Conservation (phyloP, 2,888 invertebrate genomes). For the Cheilosia vernalis region DNA sequence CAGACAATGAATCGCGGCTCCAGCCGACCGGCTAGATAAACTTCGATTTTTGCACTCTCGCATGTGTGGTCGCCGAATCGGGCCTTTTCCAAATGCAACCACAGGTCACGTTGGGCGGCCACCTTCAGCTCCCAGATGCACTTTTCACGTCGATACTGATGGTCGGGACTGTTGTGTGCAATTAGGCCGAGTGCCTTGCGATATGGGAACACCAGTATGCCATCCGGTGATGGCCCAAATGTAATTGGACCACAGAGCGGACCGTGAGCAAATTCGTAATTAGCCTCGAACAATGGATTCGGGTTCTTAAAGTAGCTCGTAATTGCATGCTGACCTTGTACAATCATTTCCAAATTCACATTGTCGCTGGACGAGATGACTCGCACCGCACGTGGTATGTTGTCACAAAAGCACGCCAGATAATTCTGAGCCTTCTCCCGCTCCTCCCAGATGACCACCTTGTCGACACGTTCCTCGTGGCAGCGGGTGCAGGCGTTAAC, state of each 20-base stretch:
- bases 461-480: slow-evolving; percentile 93
- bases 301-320: slow-evolving; percentile 94
- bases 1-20: slow-evolving; percentile 92
- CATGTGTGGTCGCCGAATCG: slow-evolving; percentile 93
- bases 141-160: slow-evolving; percentile 85
- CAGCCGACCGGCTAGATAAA: slow-evolving; percentile 88
- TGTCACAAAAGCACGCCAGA: slow-evolving; percentile 90
- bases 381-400: slow-evolving; percentile 86
- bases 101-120: slow-evolving; percentile 92
- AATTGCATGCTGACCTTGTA: slow-evolving; percentile 93
- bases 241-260: slow-evolving; percentile 94
- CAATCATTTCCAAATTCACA: slow-evolving; percentile 91
- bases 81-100: slow-evolving; percentile 93
- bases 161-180: slow-evolving; percentile 80
- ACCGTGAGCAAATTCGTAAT: slow-evolving; percentile 94
- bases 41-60: slow-evolving; percentile 93
- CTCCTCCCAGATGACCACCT: slow-evolving; percentile 91
- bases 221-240: slow-evolving; percentile 91
- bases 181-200: slow-evolving; percentile 89
- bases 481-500: slow-evolving; percentile 93
- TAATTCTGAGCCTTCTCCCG: slow-evolving; percentile 87
- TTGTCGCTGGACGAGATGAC: slow-evolving; percentile 92
- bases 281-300: slow-evolving; percentile 92
- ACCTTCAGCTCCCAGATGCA: slow-evolving; percentile 93
- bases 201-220: slow-evolving; percentile 94